Conservation (phyloP, 2,888 invertebrate species). For the Caenorhabditis uteleia region DNA sequence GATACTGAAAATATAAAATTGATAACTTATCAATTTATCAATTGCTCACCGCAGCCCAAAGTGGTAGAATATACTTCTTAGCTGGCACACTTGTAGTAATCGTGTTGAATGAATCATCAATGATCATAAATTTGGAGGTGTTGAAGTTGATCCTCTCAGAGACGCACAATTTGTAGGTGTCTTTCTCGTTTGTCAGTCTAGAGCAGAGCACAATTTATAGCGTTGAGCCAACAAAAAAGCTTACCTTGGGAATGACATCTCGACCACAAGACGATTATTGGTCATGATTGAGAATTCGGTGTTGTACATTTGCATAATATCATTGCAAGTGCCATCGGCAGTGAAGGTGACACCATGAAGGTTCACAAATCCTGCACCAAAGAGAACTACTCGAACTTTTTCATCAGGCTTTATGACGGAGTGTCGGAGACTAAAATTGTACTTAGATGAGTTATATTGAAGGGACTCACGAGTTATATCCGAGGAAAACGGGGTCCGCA, state of each 20-base stretch:
- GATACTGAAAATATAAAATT: slow-evolving; percentile 72
- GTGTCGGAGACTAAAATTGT: slow-evolving; percentile 15
- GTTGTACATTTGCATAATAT: slow-evolving; percentile 8
- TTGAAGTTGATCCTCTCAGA: slow-evolving; percentile 16
- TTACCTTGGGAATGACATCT: slow-evolving; percentile 15
- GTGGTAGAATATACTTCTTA: slow-evolving; percentile 1
- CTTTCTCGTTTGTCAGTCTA: slow-evolving; percentile 1
- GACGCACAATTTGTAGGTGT: slow-evolving; percentile 15
- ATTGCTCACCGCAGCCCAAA: slow-evolving; percentile 12
- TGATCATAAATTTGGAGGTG: slow-evolving; percentile 2
- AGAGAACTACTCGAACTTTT: slow-evolving; percentile 15
- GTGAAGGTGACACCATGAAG: slow-evolving; percentile 25
- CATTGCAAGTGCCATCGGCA: slow-evolving; percentile 18
- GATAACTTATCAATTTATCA: not conserved
- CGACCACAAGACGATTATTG: slow-evolving; percentile 4
- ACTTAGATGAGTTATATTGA: not conserved
- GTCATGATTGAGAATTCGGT: slow-evolving; percentile 27
- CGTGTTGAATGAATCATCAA: slow-evolving; percentile 22
- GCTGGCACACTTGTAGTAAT: slow-evolving; percentile 21
- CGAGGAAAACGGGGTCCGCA: slow-evolving; percentile 13
- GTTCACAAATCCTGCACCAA: slow-evolving; percentile 25
- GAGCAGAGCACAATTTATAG: not conserved
- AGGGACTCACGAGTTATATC: slow-evolving; percentile 13
- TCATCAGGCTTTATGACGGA: slow-evolving; percentile 15
- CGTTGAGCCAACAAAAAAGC: not conserved